Base-by-base conservation (phyloP, 2,797 vertebrate species). In the Uromys caudimaculatus region DNA sequence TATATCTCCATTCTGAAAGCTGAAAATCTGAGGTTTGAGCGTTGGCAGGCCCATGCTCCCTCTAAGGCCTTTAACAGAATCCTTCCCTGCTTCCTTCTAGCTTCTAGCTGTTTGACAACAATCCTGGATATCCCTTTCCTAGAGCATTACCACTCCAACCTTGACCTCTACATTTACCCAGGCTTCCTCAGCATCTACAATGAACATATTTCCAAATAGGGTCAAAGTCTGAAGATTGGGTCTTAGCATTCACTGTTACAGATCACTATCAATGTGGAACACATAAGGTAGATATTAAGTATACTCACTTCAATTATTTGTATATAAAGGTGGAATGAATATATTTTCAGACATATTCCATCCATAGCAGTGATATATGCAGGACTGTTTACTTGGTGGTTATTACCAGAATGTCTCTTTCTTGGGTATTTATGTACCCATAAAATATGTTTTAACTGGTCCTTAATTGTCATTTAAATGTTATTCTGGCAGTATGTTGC, bases 381-480 rank as follows among this genome's bases (percentile, higher is more conserved):
- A 87, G 19, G 82, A 27, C 23, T 35, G 14, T 21, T 62, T 82
- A 21, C 35, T 13, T 47, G 71, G 52, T 52, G 6, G 9, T 73
- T 89, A 91, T 52, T 77, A 13, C 27, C 60, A 75, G 17, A 76
- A 77, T 8, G 69, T 38, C 47, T 73, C 91, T 91, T 91, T 58
- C 35, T 35, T 69, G 47, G 54, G 69, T 35, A 93, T 79, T 82
- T 86, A 54, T 93, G 17, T 56, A 35, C 38, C 35, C 47, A 50
- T 82, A 93, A 94, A 91, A 81, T 77, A 73, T 16, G 16, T 52
- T 82, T 95, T 78, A 79, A 83, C 64, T 92, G 35, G 44, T 71
- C 81, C 79, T 93, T 62, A 95, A 92, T 90, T 75, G n/a, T 75
- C 93, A 62, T 32, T 54, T 73, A 81, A 84, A 85, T 94, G 52